These are phyloP conservation scores for Gastrophryne carolinensis DNA, from an alignment of 2,797 vertebrate genomes.

Conservation along the genomic window DNA sequence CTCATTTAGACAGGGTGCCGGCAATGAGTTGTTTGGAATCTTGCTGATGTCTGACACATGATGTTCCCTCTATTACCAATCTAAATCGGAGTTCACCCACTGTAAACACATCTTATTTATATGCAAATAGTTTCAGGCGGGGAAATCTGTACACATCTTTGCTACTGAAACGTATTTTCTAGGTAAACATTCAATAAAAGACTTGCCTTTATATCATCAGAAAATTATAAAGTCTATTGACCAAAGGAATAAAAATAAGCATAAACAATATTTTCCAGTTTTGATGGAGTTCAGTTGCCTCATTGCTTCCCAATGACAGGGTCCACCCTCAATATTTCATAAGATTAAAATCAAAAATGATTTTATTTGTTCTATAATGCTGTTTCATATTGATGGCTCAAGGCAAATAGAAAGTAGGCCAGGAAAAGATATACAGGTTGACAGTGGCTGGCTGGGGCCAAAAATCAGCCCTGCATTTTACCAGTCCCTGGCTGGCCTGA, in stretches of 20 bases:
- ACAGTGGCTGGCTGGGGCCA: too few species aligned
- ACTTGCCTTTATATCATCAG: background rate
- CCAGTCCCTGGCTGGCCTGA: too few species aligned
- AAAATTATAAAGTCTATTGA: slow-evolving; percentile 29
- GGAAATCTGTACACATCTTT: slow-evolving; percentile 17
- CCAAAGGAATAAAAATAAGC: background rate
- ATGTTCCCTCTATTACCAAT: slow-evolving; percentile 21
- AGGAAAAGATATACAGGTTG: too few species aligned
- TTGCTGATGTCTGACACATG: slow-evolving; percentile 34
- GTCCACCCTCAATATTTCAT: background rate
- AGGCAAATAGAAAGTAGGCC: too few species aligned
- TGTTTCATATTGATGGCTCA: background rate
- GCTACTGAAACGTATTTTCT: slow-evolving; percentile 2
- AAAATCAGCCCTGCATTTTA: too few species aligned
- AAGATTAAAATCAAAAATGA: background rate
- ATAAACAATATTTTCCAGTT: background rate
- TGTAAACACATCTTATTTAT: slow-evolving; percentile 39
- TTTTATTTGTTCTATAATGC: background rate
- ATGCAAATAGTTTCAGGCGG: slow-evolving; percentile 29
- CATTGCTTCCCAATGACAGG: background rate
- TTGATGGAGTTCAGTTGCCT: background rate
- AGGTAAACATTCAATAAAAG: slow-evolving; percentile 28
- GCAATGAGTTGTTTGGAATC: slow-evolving; percentile 19
- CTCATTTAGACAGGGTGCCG: background rate
- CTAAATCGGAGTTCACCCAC: slow-evolving; percentile 29